Conservation (phyloP, 1,140 invertebrate genomes). For the Drosophila lacteicornis region DNA sequence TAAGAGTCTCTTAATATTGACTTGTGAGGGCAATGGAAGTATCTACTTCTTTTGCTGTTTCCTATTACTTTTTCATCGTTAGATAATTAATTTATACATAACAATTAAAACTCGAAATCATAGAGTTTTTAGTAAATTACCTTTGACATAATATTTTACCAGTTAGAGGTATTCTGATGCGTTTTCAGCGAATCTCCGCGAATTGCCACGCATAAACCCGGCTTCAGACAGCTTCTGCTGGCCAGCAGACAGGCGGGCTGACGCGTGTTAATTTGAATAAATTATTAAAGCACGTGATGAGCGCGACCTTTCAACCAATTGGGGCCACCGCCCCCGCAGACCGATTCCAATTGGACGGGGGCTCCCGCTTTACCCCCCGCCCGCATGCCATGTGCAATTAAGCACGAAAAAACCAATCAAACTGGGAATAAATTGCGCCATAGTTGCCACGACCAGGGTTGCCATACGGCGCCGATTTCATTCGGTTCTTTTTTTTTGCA, state of each 20-base stretch:
- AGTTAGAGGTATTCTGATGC: no score
- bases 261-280: constrained; percentile 83
- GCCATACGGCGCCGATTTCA: constrained; percentile 55
- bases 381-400: constrained; percentile 65
- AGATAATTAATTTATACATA: background rate
- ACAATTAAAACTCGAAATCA: background rate
- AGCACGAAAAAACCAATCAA: constrained; percentile 73
- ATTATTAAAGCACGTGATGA: constrained; percentile 81
- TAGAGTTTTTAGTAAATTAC: no score
- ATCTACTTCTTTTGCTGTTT: no score
- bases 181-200: background rate
- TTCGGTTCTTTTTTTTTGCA: constrained; percentile 26
- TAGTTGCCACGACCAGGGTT: constrained; percentile 46
- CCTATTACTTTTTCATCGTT: background rate
- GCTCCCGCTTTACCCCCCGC: background rate
- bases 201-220: constrained; percentile 17
- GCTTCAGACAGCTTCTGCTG: constrained; percentile 2
- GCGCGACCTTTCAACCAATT: constrained; percentile 71
- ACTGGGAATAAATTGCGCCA: constrained; percentile 74
- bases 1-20: no score
- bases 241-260: constrained; percentile 38
- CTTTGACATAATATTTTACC: no score
- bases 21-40: no score
- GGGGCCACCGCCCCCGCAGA: background rate
- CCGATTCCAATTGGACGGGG: constrained; percentile 25